A percentile compares a stretch with the other conserved stretches of the same genome.
Conservation (phyloP, 2,888 invertebrate species). For the Apamea monoglypha region DNA sequence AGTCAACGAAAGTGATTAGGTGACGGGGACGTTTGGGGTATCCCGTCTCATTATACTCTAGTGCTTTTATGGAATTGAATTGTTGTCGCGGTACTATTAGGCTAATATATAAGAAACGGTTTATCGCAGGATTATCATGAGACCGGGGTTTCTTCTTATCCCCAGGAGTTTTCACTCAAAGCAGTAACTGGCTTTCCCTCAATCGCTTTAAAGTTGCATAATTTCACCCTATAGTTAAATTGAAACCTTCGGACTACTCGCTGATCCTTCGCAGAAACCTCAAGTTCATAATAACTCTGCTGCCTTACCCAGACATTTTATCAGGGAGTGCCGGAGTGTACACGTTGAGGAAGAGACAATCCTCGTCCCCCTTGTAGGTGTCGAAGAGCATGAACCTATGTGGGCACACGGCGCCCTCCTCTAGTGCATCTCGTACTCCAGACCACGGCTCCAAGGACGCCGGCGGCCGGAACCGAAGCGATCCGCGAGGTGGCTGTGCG, state of each 20-base stretch:
- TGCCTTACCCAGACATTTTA: constrained; percentile 82
- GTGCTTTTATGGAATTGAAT: background rate
- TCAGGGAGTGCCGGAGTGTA: constrained; percentile 91
- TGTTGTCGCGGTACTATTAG: background rate
- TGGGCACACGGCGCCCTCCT: constrained; percentile 93
- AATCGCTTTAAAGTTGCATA: background rate
- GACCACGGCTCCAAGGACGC: constrained; percentile 91
- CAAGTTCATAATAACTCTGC: background rate
- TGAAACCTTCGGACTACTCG: background rate
- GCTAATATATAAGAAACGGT: background rate
- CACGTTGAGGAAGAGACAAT: constrained; percentile 93
- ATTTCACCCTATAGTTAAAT: background rate
- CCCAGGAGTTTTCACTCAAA: background rate
- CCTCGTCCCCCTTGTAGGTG: constrained; percentile 91
- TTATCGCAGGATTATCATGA: background rate
- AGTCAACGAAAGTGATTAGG: constrained; percentile 9
- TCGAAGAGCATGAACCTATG: constrained; percentile 92
- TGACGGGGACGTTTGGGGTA: background rate
- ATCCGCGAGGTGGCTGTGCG: constrained; percentile 86
- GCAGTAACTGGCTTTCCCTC: background rate
- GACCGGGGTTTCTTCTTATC: background rate
- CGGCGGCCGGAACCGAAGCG: constrained; percentile 90
- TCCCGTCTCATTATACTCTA: background rate
- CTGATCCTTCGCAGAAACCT: background rate
- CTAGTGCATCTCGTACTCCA: constrained; percentile 92